phyloP scores from a whole-genome alignment of 1,140 invertebrate species.

The Zaprionus africanus region DNA sequence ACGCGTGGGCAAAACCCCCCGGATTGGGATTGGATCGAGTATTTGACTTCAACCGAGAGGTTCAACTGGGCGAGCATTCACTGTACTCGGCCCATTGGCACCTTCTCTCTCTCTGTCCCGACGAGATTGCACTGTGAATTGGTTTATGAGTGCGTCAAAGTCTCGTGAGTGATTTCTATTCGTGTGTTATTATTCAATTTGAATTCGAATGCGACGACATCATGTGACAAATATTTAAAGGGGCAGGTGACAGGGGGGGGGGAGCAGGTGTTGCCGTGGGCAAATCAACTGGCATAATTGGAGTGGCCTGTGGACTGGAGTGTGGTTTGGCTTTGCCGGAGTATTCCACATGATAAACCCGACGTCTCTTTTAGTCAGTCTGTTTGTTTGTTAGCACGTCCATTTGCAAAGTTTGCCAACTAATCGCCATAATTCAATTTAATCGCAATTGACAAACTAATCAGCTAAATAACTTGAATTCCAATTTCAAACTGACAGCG shows the following conservation, averaged over 20 bases:
- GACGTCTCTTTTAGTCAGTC: background rate
- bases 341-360: background rate
- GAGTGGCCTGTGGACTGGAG: background rate
- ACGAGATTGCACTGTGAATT: slow-evolving; percentile 31
- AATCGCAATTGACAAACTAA: slow-evolving; percentile 9
- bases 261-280: background rate
- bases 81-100: slow-evolving; percentile 8
- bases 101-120: background rate
- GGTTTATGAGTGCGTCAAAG: slow-evolving; percentile 36
- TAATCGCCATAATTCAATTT: slow-evolving; percentile 10
- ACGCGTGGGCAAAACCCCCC: slow-evolving; percentile 63
- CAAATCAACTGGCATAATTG: slow-evolving; percentile 9
- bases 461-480: slow-evolving; percentile 9
- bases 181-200: slow-evolving; percentile 32
- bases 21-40: slow-evolving; percentile 35
- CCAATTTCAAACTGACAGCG: background rate
- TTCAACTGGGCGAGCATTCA: slow-evolving; percentile 10
- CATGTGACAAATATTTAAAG: slow-evolving; percentile 38
- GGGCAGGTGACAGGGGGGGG: too few species aligned
- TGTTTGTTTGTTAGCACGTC: slow-evolving; percentile 2
- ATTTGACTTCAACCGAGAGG: slow-evolving; percentile 37
- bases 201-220: slow-evolving; percentile 13
- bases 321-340: background rate
- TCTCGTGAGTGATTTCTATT: slow-evolving; percentile 42
- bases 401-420: background rate